Evolutionary conservation across 2,113 vertebrate genomes (phyloP).

Genomic region (Procavia capensis): DNA sequence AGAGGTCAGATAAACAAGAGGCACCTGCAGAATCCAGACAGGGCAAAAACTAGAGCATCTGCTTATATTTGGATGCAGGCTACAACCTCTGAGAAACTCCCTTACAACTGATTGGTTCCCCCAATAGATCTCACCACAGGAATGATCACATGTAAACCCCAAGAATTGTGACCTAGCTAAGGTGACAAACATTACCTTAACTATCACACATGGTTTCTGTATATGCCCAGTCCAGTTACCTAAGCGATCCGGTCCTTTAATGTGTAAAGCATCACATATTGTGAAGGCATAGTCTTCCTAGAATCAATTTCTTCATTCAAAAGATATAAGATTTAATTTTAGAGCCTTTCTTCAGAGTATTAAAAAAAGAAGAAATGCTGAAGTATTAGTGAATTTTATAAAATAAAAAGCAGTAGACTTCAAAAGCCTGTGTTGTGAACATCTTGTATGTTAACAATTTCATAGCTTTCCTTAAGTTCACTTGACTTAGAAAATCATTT

Average conservation of each 20-base stretch:
- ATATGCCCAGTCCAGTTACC: not conserved
- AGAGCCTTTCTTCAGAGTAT: not conserved
- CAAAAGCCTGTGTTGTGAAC: not conserved
- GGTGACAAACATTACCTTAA: no score
- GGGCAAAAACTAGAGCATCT: no score
- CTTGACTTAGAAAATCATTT: not conserved
- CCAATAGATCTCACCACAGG: no score
- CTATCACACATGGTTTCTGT: no score
- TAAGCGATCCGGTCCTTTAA: not conserved
- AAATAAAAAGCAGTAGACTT: not conserved
- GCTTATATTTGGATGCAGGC: no score
- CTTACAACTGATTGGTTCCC: no score
- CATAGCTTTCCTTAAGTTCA: not conserved
- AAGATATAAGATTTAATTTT: constrained; percentile 1
- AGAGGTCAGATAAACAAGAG: no score
- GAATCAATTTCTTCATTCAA: not conserved
- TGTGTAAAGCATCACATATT: not conserved
- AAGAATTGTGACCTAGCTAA: no score
- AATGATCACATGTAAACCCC: no score
- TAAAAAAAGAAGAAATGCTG: not conserved
- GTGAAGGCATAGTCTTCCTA: not conserved
- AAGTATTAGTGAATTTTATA: not conserved
- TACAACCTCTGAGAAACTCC: no score
- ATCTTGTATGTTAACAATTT: not conserved
- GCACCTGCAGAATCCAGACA: no score